phyloP scores from a whole-genome alignment of 2,113 vertebrate species.

The Pyrgilauda ruficollis region DNA sequence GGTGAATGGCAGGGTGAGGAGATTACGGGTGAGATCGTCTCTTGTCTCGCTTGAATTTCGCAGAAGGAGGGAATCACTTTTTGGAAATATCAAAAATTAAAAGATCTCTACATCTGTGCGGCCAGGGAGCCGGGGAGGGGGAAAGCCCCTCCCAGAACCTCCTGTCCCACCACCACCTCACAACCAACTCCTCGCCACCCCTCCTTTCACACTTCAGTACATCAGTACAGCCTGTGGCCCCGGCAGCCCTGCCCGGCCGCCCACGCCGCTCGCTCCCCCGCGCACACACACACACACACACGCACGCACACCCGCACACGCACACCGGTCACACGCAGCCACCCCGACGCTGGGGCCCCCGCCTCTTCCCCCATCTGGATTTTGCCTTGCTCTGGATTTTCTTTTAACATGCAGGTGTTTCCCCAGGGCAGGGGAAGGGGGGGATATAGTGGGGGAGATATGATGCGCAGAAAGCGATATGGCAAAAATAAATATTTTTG shows the following conservation, averaged over 20 bases:
- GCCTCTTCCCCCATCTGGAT: slow-evolving; percentile 2
- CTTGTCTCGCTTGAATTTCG: slow-evolving; percentile 53
- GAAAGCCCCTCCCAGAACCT: neutral
- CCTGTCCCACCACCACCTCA: neutral
- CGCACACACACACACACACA: neutral
- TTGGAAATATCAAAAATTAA: slow-evolving; percentile 18
- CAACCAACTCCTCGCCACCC: neutral
- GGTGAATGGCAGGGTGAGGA: slow-evolving; percentile 50
- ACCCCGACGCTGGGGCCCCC: neutral
- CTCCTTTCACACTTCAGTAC: neutral
- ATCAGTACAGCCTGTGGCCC: neutral
- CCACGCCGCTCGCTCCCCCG: neutral
- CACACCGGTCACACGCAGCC: neutral
- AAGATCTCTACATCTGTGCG: neutral
- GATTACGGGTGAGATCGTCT: slow-evolving; percentile 23
- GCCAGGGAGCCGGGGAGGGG: neutral
- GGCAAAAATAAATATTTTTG: slow-evolving; percentile 87
- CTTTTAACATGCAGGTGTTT: slow-evolving; percentile 33
- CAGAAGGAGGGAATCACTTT: slow-evolving; percentile 69
- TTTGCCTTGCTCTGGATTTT: slow-evolving; percentile 15
- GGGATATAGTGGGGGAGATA: slow-evolving; percentile 56
- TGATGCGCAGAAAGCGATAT: slow-evolving; percentile 74
- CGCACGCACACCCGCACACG: slow-evolving; percentile 17
- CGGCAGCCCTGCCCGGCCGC: neutral
- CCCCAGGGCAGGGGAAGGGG: neutral